phyloP scores from a whole-genome alignment of 2,113 vertebrate species.

The Bagarius yarrelli region DNA sequence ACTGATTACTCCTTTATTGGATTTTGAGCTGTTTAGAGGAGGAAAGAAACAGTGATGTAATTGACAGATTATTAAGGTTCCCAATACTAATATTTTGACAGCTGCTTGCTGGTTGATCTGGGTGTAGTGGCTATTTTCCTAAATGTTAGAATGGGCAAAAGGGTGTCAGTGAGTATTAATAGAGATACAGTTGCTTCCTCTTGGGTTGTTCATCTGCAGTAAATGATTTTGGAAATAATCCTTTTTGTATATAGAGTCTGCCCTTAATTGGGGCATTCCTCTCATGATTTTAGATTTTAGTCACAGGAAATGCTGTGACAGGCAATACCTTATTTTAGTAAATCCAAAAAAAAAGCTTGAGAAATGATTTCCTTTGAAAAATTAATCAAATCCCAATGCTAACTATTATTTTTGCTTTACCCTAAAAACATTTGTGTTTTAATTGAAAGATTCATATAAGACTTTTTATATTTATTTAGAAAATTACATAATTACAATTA shows the following conservation, averaged over 20 bases:
- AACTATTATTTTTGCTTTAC: too few species aligned
- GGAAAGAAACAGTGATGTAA: constrained; percentile 65
- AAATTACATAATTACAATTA: too few species aligned
- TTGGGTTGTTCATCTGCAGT: background rate
- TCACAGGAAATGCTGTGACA: background rate
- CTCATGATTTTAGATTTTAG: background rate
- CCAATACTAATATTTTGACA: constrained; percentile 54
- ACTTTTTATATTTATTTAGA: too few species aligned
- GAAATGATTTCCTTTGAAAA: too few species aligned
- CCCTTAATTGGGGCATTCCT: background rate
- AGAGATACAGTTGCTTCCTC: background rate
- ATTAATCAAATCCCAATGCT: too few species aligned
- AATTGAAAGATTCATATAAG: too few species aligned
- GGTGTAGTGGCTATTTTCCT: constrained; percentile 2
- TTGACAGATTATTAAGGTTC: constrained; percentile 71
- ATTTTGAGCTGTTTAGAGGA: constrained; percentile 76
- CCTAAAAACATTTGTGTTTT: too few species aligned
- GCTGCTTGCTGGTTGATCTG: constrained; percentile 40
- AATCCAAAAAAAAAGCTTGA: background rate
- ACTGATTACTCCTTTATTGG: constrained; percentile 77
- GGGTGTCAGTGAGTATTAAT: background rate
- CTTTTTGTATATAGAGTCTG: background rate
- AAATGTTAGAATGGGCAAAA: background rate
- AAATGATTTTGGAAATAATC: background rate
- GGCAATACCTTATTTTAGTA: background rate